phyloP scores from a whole-genome alignment of 2,113 vertebrate species.

The Nothoprocta perdicaria region DNA sequence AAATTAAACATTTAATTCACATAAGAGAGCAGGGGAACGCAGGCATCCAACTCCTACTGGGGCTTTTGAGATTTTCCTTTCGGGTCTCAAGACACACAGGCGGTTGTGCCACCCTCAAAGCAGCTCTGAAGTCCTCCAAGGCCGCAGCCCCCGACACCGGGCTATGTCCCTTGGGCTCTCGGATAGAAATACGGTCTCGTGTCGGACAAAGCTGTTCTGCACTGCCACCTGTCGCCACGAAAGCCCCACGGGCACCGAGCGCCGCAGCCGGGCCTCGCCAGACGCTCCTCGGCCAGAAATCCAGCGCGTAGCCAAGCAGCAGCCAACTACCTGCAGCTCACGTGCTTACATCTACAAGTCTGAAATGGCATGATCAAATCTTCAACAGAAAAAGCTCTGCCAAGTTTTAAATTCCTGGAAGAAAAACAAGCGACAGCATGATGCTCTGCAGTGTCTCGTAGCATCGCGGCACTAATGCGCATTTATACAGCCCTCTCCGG shows the following conservation, averaged over 20 bases:
- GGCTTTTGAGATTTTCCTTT: neutral
- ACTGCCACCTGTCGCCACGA: conserved; percentile 38
- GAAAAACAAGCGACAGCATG: neutral
- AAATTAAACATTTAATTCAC: rapidly evolving
- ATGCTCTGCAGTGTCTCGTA: neutral
- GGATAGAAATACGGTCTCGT: neutral
- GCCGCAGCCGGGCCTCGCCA: neutral
- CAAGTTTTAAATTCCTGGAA: neutral
- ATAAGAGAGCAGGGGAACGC: neutral
- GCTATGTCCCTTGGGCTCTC: rapidly evolving
- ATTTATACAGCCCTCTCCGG: neutral
- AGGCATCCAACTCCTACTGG: neutral
- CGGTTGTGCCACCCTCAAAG: neutral
- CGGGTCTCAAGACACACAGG: neutral
- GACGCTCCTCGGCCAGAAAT: neutral
- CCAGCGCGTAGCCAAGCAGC: neutral
- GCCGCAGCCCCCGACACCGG: neutral
- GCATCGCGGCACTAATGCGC: rapidly evolving
- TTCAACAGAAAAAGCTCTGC: neutral
- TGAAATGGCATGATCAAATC: neutral
- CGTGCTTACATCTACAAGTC: rapidly evolving
- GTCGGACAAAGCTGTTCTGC: conserved; percentile 28
- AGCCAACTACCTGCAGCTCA: neutral
- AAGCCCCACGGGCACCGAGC: neutral
- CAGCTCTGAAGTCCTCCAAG: neutral